Base-by-base conservation (phyloP, 2,888 invertebrate genomes). In the Scaptomyza tumidula region DNA sequence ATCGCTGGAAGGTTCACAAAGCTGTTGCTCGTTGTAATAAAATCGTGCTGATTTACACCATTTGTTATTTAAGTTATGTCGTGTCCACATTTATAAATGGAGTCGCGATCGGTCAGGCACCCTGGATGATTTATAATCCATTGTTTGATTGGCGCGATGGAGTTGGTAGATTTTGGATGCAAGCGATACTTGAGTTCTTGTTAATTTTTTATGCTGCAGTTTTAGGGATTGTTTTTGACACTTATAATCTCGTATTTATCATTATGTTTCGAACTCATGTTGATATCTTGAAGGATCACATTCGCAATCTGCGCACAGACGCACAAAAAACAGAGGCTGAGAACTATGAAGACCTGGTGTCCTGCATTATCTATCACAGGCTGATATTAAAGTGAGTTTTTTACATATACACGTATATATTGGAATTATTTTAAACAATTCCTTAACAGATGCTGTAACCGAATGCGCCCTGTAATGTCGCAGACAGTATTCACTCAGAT, bases 401-500 rank as follows among this genome's bases (percentile, higher is more conserved):
- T 29, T 27, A 7, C 24, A 24, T 24, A n/a, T n/a, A n/a, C n/a
- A n/a, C n/a, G n/a, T n/a, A 24, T 35, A 6, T 14, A 16, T 48
- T 39, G 14, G 4, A 13, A 24, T 27, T 24, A 16, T 9, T 33
- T 33, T n/a, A 31, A 2, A 10, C 31, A 10, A 33, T 10, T 33
- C 7, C 31, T 33, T 7, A 10, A 3, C 13, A 45, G 50, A 10
- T 45, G 24, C 16, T 53, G 33, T 4, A 6, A 41, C 10, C 5
- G 13, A 0, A 31, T 70, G 16, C 43, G 39, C 9, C 43, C 69
- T 0, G 13, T 48, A 11, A 33, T 56, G 1, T 11, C 69, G 2
- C 24, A 14, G 11, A 71, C 69, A 0, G 84, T 75, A n/a, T 78
- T 84, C 4, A 48, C 69, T 0, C 73, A 73, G 14, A 78, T 80